These are phyloP conservation scores for Heteromurus nitidus DNA, from an alignment of 2,888 invertebrate genomes.

Conservation along the genomic window DNA sequence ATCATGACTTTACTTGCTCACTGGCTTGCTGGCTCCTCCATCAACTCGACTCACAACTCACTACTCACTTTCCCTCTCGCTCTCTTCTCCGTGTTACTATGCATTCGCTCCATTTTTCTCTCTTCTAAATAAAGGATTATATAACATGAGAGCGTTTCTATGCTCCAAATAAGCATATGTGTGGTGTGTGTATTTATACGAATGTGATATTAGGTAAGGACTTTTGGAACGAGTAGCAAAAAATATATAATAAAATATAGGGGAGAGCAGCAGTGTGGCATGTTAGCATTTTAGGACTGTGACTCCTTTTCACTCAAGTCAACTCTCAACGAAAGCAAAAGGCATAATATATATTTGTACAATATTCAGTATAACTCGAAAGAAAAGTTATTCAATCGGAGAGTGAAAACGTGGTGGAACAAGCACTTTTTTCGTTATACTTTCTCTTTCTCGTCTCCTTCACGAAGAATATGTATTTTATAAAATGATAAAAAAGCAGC, in stretches of 20 bases:
- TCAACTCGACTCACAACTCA: too few species aligned
- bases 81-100: neutral
- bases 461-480: conserved; percentile 25
- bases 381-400: conserved; percentile 1
- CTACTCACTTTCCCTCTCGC: neutral
- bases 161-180: conserved; percentile 5
- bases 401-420: conserved; percentile 45
- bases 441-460: neutral
- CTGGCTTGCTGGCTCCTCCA: too few species aligned
- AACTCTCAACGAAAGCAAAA: too few species aligned
- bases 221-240: conserved; percentile 2
- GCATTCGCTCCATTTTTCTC: neutral
- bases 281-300: conserved; percentile 32
- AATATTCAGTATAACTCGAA: conserved; percentile 10
- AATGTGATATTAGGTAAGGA: neutral
- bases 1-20: conserved; percentile 28
- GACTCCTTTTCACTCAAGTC: conserved; percentile 38
- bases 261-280: conserved; percentile 21
- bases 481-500: conserved; percentile 17
- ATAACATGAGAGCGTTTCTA: conserved; percentile 2
- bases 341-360: conserved; percentile 13
- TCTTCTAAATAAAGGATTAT: conserved; percentile 16
- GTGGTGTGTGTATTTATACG: neutral
- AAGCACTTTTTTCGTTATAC: conserved; percentile 16
- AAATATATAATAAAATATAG: conserved; percentile 6